Evolutionary conservation across 2,113 vertebrate genomes (phyloP).

Genomic region (Spermophilus dauricus): DNA sequence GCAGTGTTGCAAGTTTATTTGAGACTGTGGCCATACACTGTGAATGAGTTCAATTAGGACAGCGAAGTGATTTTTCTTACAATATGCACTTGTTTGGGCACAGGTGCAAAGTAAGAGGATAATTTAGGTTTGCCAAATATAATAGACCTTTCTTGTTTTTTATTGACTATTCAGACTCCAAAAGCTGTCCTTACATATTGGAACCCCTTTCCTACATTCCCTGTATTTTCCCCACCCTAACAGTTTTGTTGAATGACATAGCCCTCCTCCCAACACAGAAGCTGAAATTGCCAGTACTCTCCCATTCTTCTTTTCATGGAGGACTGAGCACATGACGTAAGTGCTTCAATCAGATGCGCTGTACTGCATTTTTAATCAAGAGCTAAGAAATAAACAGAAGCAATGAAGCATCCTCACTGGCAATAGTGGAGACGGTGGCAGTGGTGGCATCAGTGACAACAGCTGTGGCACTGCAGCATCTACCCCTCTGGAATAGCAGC

Average conservation of each 20-base stretch:
- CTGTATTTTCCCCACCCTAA: neutral
- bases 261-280: neutral
- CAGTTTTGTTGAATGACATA: neutral
- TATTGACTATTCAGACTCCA: neutral
- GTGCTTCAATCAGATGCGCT: neutral
- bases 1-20: neutral
- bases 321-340: neutral
- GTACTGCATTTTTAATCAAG: neutral
- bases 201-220: neutral
- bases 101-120: neutral
- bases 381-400: neutral
- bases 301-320: neutral
- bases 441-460: neutral
- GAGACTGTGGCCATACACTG: neutral
- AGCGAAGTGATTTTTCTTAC: neutral
- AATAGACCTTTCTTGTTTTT: neutral
- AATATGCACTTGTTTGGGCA: neutral
- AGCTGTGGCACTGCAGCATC: neutral
- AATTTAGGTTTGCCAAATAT: neutral
- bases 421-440: too few species aligned
- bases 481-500: neutral
- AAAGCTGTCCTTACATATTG: neutral
- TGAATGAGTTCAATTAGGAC: neutral
- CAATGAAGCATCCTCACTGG: neutral
- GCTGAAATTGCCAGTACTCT: neutral